These are phyloP conservation scores for Rhamphomyia laevipes DNA, from an alignment of 2,888 invertebrate genomes.

Conservation along the genomic window DNA sequence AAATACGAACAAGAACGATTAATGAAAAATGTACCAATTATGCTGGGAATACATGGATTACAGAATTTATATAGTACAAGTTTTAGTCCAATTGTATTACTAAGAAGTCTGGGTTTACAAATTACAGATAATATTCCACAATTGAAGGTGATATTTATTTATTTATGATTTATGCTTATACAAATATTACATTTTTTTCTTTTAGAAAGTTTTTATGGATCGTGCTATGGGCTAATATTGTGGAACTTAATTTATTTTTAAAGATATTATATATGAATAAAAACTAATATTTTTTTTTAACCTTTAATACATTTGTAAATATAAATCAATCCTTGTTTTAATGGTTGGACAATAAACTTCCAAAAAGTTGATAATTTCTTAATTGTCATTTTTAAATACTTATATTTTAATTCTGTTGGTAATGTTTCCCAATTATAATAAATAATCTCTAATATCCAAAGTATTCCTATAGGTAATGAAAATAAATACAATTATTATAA, in stretches of 20 bases:
- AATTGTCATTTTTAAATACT: too few species aligned
- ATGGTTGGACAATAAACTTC: too few species aligned
- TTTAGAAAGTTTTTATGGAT: slow-evolving; percentile 1
- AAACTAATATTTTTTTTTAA: too few species aligned
- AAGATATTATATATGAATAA: too few species aligned
- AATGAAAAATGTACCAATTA: slow-evolving; percentile 76
- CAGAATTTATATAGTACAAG: slow-evolving; percentile 71
- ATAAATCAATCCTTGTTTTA: too few species aligned
- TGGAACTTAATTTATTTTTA: background rate
- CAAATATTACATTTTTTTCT: background rate
- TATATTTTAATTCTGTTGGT: too few species aligned
- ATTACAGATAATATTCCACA: slow-evolving; percentile 62
- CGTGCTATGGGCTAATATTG: background rate
- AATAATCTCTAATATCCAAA: too few species aligned
- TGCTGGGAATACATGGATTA: slow-evolving; percentile 76
- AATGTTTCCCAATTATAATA: too few species aligned
- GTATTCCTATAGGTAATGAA: too few species aligned
- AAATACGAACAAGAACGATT: slow-evolving; percentile 79
- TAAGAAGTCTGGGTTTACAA: slow-evolving; percentile 72
- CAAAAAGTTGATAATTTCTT: too few species aligned
- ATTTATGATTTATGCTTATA: background rate
- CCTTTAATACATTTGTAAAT: too few species aligned
- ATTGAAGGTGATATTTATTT: slow-evolving; percentile 50
- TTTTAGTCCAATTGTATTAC: slow-evolving; percentile 60
- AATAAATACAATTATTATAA: too few species aligned